Conservation (phyloP, 2,797 vertebrate species). For the Thaleichthys pacificus region DNA sequence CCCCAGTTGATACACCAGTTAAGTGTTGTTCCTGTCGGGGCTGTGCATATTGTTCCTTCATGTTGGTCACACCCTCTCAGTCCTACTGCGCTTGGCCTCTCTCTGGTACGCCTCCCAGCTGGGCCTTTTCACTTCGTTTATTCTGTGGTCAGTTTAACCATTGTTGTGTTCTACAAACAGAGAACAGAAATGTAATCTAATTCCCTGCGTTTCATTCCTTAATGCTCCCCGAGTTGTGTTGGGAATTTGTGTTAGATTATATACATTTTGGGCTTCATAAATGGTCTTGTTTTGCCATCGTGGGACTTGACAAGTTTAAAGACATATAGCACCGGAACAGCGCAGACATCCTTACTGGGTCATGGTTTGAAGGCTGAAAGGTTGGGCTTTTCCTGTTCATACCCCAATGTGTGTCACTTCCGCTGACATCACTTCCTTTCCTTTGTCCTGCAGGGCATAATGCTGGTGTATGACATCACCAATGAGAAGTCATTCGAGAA, state of each 20-base stretch:
- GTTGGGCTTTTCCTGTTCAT: constrained; percentile 24
- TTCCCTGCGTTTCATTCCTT: not conserved
- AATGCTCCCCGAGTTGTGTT: not conserved
- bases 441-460: constrained; percentile 83
- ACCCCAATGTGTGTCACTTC: constrained; percentile 34
- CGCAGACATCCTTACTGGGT: not conserved
- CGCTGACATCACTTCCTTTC: constrained; percentile 43
- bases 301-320: too few species aligned
- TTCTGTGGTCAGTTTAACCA: not conserved
- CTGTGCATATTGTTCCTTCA: not conserved
- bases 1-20: not conserved
- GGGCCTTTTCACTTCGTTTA: not conserved
- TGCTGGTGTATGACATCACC: constrained; percentile 97
- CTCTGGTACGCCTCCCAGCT: not conserved
- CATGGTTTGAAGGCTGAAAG: constrained; percentile 16
- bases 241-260: too few species aligned
- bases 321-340: too few species aligned
- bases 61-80: not conserved
- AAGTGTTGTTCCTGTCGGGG: not conserved
- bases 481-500: constrained; percentile 97
- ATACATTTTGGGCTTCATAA: too few species aligned
- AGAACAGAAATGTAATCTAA: not conserved
- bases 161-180: not conserved
- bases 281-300: too few species aligned
- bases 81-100: not conserved